phyloP scores from a whole-genome alignment of 1,140 invertebrate species.

The Orius laevigatus region DNA sequence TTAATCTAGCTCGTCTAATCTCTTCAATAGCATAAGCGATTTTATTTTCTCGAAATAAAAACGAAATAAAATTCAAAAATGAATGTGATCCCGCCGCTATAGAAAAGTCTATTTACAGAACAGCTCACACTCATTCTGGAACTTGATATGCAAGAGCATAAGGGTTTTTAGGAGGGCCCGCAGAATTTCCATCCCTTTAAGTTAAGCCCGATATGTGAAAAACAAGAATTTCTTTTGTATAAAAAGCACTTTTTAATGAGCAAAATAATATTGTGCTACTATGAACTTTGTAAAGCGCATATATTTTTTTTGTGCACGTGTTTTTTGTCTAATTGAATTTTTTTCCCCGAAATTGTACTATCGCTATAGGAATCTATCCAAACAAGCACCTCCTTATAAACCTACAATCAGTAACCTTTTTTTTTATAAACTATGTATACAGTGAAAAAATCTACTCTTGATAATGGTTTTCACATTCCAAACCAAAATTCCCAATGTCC shows the following conservation, averaged over 20 bases:
- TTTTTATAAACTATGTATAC: conserved; percentile 7
- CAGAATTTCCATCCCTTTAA: no score
- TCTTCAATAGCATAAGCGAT: conserved; percentile 2
- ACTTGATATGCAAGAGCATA: conserved; percentile 15
- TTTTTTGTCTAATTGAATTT: neutral
- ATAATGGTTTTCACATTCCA: conserved; percentile 10
- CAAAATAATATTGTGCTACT: no score
- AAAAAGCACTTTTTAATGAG: no score
- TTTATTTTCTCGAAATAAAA: neutral
- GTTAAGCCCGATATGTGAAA: neutral
- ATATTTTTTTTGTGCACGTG: neutral
- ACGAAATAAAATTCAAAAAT: conserved; percentile 4
- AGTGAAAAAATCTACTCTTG: conserved; percentile 20
- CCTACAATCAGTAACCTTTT: neutral
- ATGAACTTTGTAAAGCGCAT: no score
- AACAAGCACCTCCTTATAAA: conserved; percentile 7
- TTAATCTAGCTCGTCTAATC: conserved; percentile 8
- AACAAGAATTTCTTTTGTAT: neutral
- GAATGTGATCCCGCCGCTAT: conserved; percentile 3
- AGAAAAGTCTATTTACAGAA: conserved; percentile 11
- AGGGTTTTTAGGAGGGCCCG: neutral
- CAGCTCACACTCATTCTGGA: conserved; percentile 1
- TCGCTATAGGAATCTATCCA: conserved; percentile 2
- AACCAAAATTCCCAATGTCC: conserved; percentile 10
- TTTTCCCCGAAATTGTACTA: neutral